Evolutionary conservation across 2,797 vertebrate genomes (phyloP).

Genomic region (Ciconia nigra): DNA sequence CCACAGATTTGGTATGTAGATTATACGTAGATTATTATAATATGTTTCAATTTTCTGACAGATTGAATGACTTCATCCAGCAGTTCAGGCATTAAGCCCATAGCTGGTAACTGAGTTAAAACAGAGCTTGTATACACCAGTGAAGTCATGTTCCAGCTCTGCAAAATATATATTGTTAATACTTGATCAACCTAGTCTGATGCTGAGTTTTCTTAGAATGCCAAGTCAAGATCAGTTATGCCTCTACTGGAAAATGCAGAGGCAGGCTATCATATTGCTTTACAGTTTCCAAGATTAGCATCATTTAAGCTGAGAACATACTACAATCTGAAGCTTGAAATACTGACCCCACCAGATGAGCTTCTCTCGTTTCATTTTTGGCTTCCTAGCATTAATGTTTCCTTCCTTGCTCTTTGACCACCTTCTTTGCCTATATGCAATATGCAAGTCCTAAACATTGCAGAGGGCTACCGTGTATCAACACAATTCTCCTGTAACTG

Average conservation of each 20-base stretch:
- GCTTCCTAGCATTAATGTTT: neutral
- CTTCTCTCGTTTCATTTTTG: neutral
- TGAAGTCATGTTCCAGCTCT: neutral
- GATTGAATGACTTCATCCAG: neutral
- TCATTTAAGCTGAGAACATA: neutral
- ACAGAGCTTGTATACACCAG: neutral
- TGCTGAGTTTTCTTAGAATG: neutral
- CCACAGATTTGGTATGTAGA: fast-evolving
- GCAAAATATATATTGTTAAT: neutral
- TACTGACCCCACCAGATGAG: neutral
- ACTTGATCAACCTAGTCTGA: neutral
- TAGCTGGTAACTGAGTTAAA: neutral
- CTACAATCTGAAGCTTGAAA: neutral
- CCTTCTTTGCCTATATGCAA: neutral
- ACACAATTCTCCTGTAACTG: too few relatives aligned
- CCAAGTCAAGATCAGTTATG: neutral
- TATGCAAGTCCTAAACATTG: neutral
- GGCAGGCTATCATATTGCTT: neutral
- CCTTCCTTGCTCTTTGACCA: neutral
- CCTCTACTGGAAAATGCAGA: neutral
- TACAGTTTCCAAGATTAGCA: neutral
- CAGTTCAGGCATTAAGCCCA: neutral
- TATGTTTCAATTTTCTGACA: neutral
- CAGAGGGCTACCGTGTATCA: neutral
- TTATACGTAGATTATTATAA: neutral